Evolutionary conservation across 2,113 vertebrate genomes (phyloP), one percentile per base, ranked within the genome.

Genomic region (Gobius niger): DNA sequence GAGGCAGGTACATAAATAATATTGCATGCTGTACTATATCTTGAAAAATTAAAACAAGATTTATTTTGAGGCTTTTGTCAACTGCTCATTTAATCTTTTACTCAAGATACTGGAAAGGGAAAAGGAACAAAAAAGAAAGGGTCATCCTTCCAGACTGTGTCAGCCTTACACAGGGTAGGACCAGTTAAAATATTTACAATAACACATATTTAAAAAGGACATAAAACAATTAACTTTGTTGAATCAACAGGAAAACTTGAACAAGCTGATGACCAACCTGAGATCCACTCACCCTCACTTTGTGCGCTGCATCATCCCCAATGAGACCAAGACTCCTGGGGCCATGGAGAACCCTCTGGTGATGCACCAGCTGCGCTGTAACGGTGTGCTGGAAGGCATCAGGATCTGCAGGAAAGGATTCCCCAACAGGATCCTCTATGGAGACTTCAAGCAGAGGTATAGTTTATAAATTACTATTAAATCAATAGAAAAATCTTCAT

Each of bases 101-200:
- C 61, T 72, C 68, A 68, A 1, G 53, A 80, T 71, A 5, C 44
- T 72, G 7, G 51, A 41, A 70, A 70, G 64, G 59, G 78, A 14
- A 53, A 86, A 67, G 77, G 84, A n/a, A 75, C 92, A 91, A 96
- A 96, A 82, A 97, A 96, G 85, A 97, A 96, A 80, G 95, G 96
- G 0, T 96, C 95, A 0, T 96, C 95, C 54, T 97, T 97, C 79
- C 95, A 96, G 88, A 97, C 96, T 0, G 96, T 96, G 53, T 97
- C 96, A 0, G 95, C 96, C 7, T 81, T 97, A 62, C 95, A 96
- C 77, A 90, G 95, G 92, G 95, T 97, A 75, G 92, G 62, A 54
- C 15, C 7, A 13, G 46, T 34, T 60, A 40, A 54, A 14, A 4
- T 34, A 34, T 34, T 34, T 34, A 52, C 16, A 52, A n/a, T n/a